Evolutionary conservation across 2,113 vertebrate genomes (phyloP).

Genomic region (Leptocoma aspasia): DNA sequence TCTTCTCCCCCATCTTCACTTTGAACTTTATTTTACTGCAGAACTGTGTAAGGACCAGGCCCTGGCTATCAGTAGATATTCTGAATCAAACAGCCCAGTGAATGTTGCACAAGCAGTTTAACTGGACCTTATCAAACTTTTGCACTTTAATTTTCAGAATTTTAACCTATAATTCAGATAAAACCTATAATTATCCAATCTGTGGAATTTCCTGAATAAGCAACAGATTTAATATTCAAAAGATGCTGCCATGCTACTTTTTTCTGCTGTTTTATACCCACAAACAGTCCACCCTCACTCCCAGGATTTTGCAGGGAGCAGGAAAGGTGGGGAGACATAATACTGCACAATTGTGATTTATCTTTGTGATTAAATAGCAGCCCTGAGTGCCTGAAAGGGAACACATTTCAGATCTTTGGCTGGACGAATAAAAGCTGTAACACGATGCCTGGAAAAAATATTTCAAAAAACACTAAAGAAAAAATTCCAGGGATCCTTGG

Average conservation of each 20-base stretch:
- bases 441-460: neutral
- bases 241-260: neutral
- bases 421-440: neutral
- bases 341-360: neutral
- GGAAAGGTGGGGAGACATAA: neutral
- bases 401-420: neutral
- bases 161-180: neutral
- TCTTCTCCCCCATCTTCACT: neutral
- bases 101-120: neutral
- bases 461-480: neutral
- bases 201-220: conserved; percentile 3
- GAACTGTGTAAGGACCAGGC: neutral
- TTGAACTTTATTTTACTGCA: neutral
- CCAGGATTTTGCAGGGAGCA: neutral
- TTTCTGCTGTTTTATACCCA: neutral
- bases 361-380: neutral
- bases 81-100: neutral
- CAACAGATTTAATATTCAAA: neutral
- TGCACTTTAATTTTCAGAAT: neutral
- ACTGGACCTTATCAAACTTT: neutral
- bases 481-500: neutral
- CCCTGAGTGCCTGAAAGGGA: neutral
- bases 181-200: neutral
- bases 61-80: neutral
- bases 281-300: neutral